Conservation (phyloP, 2,797 vertebrate genomes). For the Discoglossus pictus region DNA sequence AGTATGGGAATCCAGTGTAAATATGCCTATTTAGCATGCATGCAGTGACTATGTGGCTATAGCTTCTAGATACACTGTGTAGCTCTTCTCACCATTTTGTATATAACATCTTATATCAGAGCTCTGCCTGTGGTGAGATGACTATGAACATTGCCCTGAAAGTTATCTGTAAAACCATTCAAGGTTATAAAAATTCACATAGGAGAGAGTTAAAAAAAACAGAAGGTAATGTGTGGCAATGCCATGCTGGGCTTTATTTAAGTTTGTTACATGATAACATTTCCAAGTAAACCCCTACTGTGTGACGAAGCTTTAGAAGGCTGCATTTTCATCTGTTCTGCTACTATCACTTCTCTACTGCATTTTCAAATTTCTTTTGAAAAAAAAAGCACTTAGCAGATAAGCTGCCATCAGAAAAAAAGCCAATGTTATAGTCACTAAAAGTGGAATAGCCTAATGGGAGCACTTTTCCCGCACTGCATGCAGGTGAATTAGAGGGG, state of each 20-base stretch:
- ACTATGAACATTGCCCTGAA: neutral
- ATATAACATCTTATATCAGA: too few species aligned
- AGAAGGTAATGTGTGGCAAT: conserved; percentile 29
- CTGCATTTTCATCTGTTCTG: conserved; percentile 38
- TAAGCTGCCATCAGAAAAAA: conserved; percentile 25
- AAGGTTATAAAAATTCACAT: conserved; percentile 36
- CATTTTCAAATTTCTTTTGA: conserved; percentile 28
- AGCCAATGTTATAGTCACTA: conserved; percentile 1
- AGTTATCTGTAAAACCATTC: conserved; percentile 9
- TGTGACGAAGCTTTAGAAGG: conserved; percentile 41
- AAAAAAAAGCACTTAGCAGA: conserved; percentile 40
- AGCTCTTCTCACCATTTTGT: too few species aligned
- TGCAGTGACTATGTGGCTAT: too few species aligned
- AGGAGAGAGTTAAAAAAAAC: conserved; percentile 14
- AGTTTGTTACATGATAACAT: conserved; percentile 50
- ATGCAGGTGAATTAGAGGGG: conserved; percentile 40
- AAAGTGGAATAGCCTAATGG: conserved; percentile 27
- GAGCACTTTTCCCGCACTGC: conserved; percentile 25
- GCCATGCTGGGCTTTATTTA: conserved; percentile 45
- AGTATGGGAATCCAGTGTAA: too few species aligned
- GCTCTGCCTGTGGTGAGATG: neutral
- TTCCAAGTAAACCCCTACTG: conserved; percentile 41
- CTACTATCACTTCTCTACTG: conserved; percentile 17
- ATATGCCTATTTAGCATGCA: too few species aligned
- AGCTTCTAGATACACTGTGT: too few species aligned